Evolutionary conservation across 1,140 invertebrate genomes (phyloP).

Genomic region (Zophobas morio): DNA sequence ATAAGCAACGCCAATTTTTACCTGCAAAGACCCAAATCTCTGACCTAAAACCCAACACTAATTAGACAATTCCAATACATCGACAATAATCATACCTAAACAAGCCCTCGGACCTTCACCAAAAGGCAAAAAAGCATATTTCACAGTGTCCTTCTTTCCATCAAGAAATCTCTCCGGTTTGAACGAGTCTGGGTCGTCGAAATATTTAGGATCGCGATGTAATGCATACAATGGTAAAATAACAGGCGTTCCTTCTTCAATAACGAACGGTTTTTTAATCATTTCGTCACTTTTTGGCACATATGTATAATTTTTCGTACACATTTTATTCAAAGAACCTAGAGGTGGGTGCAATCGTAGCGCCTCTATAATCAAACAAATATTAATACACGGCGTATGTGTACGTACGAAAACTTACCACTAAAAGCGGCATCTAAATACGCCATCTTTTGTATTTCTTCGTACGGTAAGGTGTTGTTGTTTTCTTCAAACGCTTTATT

Average conservation of each 20-base stretch:
- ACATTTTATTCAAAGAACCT: constrained; percentile 61
- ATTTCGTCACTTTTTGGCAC: constrained; percentile 53
- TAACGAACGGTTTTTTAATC: constrained; percentile 57
- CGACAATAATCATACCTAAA: constrained; percentile 67
- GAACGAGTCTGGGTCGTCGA: constrained; percentile 72
- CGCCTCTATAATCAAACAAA: constrained; percentile 64
- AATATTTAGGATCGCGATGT: constrained; percentile 71
- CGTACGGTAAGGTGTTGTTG: constrained; percentile 66
- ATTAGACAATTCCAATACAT: not conserved
- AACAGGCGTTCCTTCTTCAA: constrained; percentile 70
- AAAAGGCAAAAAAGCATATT: constrained; percentile 72
- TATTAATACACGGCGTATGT: constrained; percentile 45
- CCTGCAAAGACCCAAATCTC: constrained; percentile 69
- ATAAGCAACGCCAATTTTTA: constrained; percentile 68
- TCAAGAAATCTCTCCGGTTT: constrained; percentile 75
- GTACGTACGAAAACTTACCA: constrained; percentile 60
- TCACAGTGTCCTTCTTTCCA: constrained; percentile 63
- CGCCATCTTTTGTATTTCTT: constrained; percentile 66
- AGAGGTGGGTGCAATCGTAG: constrained; percentile 68
- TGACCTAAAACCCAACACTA: constrained; percentile 73
- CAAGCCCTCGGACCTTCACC: constrained; percentile 78
- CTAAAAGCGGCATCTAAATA: constrained; percentile 70
- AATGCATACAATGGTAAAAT: constrained; percentile 72
- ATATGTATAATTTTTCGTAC: constrained; percentile 55
- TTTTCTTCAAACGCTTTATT: constrained; percentile 60